Evolutionary conservation across 1,140 invertebrate genomes (phyloP), one percentile per base, ranked within the genome.

Genomic region (Popillia japonica): DNA sequence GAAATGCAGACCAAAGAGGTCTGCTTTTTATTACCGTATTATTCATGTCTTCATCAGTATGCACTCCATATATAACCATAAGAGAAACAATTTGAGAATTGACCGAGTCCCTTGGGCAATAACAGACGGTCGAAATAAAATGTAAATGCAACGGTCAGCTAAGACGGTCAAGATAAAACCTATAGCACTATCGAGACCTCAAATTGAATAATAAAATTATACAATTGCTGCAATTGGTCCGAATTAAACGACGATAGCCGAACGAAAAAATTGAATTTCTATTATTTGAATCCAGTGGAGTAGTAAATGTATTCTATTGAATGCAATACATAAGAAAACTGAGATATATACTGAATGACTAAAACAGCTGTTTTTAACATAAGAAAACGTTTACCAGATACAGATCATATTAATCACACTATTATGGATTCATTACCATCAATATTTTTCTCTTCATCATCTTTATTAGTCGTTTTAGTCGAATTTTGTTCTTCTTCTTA

Each of bases 131-230:
- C 22, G 22, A 75, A 75, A 42, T 23, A 48, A 75, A 48, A 75
- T 75, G 74, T 75, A 75, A 75, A 75, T 75, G 74, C 14, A 75
- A 40, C 44, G 76, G 76, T 77, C 76, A 77, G 23, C 76, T 61
- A 41, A 77, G 76, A 64, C 41, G 48, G 48, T 42, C 76, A 42
- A 68, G 76, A 77, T 77, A 77, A 77, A 77, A 77, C 48, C 59
- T 77, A 79, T 76, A 61, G 72, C 76, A 77, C 78, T 76, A 77
- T 79, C 48, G 78, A 68, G 78, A 64, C 78, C 72, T 59, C 17
- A 64, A 79, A 79, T 79, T 79, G 78, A 77, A 79, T 79, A 77
- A 79, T 79, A 79, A 77, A 79, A 77, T 77, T 79, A 79, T 79
- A 72, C 78, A 61, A 77, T 22, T 64, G 61, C 10, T 64, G 17